phyloP scores from a whole-genome alignment of 1,140 invertebrate genomes.

The Zaprionus lachaisei region DNA sequence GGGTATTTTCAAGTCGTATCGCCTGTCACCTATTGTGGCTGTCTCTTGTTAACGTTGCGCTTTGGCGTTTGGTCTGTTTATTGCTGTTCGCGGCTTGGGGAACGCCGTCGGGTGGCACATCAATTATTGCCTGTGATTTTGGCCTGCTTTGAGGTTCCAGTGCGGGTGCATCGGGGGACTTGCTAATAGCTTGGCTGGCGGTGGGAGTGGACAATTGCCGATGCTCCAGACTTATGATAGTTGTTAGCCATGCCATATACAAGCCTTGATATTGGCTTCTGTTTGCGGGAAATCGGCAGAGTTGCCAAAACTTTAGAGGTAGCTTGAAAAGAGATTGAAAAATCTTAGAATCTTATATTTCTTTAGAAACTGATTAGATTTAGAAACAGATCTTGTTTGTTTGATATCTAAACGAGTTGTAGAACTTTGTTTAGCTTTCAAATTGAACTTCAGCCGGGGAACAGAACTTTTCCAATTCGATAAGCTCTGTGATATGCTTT shows the following conservation, averaged over 20 bases:
- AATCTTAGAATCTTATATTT: not conserved
- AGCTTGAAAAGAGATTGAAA: not conserved
- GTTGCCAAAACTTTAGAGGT: constrained; percentile 1
- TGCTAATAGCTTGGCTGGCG: constrained; percentile 23
- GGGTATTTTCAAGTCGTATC: not conserved
- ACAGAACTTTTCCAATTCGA: not conserved
- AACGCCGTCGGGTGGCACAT: constrained; percentile 52
- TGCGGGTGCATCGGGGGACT: constrained; percentile 32
- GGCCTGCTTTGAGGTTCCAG: constrained; percentile 54
- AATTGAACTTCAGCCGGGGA: not conserved
- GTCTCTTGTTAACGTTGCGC: constrained; percentile 20
- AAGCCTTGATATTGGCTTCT: not conserved
- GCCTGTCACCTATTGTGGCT: not conserved
- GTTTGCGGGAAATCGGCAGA: not conserved
- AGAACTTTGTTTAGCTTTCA: not conserved
- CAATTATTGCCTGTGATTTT: constrained; percentile 70
- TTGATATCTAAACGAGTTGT: not conserved
- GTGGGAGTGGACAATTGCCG: constrained; percentile 6
- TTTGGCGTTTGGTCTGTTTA: constrained; percentile 49
- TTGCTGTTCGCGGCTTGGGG: constrained; percentile 66
- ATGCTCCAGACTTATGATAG: constrained; percentile 35
- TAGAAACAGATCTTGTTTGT: not conserved
- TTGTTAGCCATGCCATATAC: constrained; percentile 1
- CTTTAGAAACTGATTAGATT: not conserved
- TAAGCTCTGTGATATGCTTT: not conserved